Percentiles rank a stretch among this genome's conserved stretches.
Evolutionary conservation across 2,113 vertebrate genomes (phyloP).

Genomic region (Ivindomyrus marchei): DNA sequence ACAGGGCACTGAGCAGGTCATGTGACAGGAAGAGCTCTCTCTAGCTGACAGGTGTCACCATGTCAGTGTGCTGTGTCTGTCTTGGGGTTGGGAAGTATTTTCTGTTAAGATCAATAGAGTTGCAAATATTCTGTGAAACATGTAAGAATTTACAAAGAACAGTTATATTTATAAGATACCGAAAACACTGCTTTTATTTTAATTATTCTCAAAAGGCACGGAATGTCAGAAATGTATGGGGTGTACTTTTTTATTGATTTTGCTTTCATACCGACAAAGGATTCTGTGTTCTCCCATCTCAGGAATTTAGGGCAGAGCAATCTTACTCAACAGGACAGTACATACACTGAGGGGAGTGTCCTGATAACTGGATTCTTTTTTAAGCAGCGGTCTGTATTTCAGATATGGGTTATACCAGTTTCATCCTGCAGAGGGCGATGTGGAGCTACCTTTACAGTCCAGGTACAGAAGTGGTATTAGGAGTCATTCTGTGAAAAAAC

Average conservation of each 20-base stretch:
- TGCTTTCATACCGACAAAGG: background rate
- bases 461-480: background rate
- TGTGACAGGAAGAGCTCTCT: too few species aligned
- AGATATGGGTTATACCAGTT: background rate
- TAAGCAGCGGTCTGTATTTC: background rate
- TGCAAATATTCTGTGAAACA: background rate
- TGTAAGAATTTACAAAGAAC: background rate
- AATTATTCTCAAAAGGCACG: background rate
- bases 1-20: too few species aligned
- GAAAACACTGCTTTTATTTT: background rate
- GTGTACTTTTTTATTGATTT: background rate
- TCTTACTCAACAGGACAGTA: background rate
- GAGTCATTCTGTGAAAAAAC: background rate
- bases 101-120: background rate
- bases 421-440: background rate
- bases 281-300: background rate
- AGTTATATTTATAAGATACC: background rate
- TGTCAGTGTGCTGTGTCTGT: background rate
- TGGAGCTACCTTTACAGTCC: background rate
- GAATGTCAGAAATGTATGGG: background rate
- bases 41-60: too few species aligned
- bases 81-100: background rate
- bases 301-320: slow-evolving; percentile 6
- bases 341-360: background rate
- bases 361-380: background rate